Conservation (phyloP, 2,797 vertebrate genomes). For the Apogon hyalosoma region DNA sequence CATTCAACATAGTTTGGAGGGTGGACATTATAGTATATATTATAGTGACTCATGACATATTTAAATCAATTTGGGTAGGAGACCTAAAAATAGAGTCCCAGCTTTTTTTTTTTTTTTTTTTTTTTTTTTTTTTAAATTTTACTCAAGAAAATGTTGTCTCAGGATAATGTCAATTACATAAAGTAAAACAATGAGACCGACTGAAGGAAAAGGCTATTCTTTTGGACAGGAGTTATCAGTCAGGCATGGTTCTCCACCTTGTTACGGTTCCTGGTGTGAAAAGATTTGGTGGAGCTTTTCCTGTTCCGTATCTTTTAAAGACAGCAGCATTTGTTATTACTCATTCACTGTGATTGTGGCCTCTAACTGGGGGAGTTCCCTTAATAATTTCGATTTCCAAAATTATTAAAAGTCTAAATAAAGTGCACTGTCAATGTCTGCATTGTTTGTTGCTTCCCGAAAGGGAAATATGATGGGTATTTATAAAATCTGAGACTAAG, state of each 20-base stretch:
- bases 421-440: not conserved
- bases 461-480: slow-evolving; percentile 12
- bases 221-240: slow-evolving; percentile 52
- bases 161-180: slow-evolving; percentile 7
- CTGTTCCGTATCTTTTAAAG: slow-evolving; percentile 67
- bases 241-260: slow-evolving; percentile 46
- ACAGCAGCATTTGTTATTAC: slow-evolving; percentile 59
- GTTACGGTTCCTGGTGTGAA: slow-evolving; percentile 63
- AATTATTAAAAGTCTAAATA: slow-evolving; percentile 46
- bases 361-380: not conserved
- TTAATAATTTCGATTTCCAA: slow-evolving; percentile 3
- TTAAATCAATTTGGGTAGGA: no score
- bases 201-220: slow-evolving; percentile 30
- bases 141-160: slow-evolving; percentile 13
- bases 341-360: slow-evolving; percentile 50
- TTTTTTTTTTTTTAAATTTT: no score
- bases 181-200: slow-evolving; percentile 34
- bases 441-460: slow-evolving; percentile 12
- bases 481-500: slow-evolving; percentile 32
- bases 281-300: slow-evolving; percentile 68
- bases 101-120: no score
- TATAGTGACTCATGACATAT: no score
- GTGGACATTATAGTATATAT: no score
- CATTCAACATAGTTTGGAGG: no score
- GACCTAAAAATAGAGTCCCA: no score